These are phyloP conservation scores for Synanthedon vespiformis DNA, from an alignment of 2,888 invertebrate genomes.

Conservation along the genomic window DNA sequence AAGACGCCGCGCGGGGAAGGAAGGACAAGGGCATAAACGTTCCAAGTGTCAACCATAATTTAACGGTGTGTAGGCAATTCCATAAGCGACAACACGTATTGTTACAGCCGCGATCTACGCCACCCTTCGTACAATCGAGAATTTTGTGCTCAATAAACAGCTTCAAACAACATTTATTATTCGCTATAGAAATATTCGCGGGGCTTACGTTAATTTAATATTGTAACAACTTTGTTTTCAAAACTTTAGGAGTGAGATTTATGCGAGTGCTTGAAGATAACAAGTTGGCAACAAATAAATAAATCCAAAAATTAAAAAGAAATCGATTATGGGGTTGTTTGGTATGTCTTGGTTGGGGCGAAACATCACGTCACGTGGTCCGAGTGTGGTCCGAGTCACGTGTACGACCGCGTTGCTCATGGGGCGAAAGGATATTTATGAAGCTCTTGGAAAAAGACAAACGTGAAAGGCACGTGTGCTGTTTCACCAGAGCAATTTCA, in stretches of 20 bases:
- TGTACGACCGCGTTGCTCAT: too few relatives aligned
- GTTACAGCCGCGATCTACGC: background rate
- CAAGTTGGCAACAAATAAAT: too few relatives aligned
- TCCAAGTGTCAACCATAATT: conserved; percentile 49
- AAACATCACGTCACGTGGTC: too few relatives aligned
- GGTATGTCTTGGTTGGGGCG: too few relatives aligned
- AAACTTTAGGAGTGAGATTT: background rate
- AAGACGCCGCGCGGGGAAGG: conserved; percentile 26
- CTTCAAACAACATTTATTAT: conserved; percentile 1
- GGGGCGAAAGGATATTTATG: too few relatives aligned
- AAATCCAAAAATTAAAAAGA: too few relatives aligned
- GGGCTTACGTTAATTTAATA: background rate
- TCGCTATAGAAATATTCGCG: background rate
- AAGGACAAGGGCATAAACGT: conserved; percentile 37
- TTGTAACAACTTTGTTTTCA: background rate
- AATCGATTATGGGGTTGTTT: too few relatives aligned
- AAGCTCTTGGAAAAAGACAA: too few relatives aligned
- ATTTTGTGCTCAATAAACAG: conserved; percentile 16
- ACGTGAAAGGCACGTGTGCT: too few relatives aligned
- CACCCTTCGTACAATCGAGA: conserved; percentile 6
- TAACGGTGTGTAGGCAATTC: conserved; percentile 35
- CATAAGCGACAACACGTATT: conserved; percentile 2
- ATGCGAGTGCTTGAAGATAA: background rate
- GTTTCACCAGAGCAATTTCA: too few relatives aligned
- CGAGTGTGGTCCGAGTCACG: too few relatives aligned